Evolutionary conservation across 2,888 invertebrate species (phyloP).

Genomic region (Agriopis marginaria): DNA sequence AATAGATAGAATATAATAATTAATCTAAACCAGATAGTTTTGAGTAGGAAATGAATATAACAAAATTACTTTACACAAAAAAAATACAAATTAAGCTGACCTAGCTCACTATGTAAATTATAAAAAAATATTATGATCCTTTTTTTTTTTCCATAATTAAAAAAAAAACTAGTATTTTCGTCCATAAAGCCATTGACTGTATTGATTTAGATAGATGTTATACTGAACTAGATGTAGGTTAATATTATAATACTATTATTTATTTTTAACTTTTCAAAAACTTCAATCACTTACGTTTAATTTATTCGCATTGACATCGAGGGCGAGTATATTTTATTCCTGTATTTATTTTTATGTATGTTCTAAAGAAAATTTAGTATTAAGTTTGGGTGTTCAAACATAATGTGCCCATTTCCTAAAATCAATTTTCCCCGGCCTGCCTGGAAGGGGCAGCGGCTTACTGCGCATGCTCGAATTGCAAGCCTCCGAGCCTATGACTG

Average conservation of each 20-base stretch:
- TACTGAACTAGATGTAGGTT: too few relatives aligned
- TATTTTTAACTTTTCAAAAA: background rate
- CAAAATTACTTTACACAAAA: too few relatives aligned
- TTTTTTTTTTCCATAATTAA: too few relatives aligned
- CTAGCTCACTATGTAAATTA: too few relatives aligned
- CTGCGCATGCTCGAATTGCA: conserved; percentile 48
- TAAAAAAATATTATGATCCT: too few relatives aligned
- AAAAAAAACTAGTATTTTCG: too few relatives aligned
- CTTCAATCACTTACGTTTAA: background rate
- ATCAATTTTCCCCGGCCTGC: conserved; percentile 34
- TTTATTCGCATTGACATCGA: background rate
- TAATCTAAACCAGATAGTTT: too few relatives aligned
- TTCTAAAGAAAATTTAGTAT: background rate
- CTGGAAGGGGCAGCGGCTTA: conserved; percentile 25
- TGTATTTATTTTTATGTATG: background rate
- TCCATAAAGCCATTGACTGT: too few relatives aligned
- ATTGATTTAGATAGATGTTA: too few relatives aligned
- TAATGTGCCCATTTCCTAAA: conserved; percentile 27
- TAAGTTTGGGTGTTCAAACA: conserved; percentile 22
- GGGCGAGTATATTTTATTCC: background rate
- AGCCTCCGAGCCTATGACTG: conserved; percentile 27
- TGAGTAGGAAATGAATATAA: too few relatives aligned
- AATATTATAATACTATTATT: background rate
- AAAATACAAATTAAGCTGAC: too few relatives aligned
- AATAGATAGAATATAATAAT: too few relatives aligned